Conservation (phyloP, 2,888 invertebrate species). For the Cerceris ruficornis region DNA sequence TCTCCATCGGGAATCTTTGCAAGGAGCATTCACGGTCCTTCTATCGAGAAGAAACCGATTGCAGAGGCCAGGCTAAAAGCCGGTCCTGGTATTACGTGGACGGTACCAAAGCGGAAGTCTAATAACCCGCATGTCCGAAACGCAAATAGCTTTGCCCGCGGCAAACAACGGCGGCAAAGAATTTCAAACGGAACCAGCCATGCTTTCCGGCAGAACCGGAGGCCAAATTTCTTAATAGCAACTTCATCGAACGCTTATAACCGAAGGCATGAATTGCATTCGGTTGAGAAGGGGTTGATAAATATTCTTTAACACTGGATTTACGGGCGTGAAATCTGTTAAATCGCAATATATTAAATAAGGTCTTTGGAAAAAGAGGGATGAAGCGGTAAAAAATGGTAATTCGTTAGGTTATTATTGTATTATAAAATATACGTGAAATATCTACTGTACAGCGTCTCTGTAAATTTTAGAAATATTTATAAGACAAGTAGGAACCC, state of each 20-base stretch:
- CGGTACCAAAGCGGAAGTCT: constrained; percentile 37
- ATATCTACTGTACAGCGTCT: no score
- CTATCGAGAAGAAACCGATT: constrained; percentile 37
- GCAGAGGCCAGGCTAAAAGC: constrained; percentile 14
- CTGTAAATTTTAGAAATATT: no score
- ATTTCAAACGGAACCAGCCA: constrained; percentile 9
- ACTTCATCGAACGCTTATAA: neutral
- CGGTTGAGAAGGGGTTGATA: neutral
- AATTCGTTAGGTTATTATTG: no score
- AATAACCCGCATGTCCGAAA: constrained; percentile 58
- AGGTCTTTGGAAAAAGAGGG: no score
- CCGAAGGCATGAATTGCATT: neutral
- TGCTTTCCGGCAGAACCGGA: neutral
- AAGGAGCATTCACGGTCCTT: neutral
- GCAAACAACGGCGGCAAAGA: constrained; percentile 27
- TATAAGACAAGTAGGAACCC: no score
- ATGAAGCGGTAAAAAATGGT: no score
- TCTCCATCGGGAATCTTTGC: constrained; percentile 19
- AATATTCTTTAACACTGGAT: neutral
- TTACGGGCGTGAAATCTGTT: no score
- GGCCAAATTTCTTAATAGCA: constrained; percentile 11
- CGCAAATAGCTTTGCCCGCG: constrained; percentile 50
- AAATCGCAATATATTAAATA: no score
- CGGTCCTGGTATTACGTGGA: constrained; percentile 29
- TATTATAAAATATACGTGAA: no score